These are phyloP conservation scores for Folsomia candida DNA, from an alignment of 2,888 invertebrate genomes.

Conservation along the genomic window DNA sequence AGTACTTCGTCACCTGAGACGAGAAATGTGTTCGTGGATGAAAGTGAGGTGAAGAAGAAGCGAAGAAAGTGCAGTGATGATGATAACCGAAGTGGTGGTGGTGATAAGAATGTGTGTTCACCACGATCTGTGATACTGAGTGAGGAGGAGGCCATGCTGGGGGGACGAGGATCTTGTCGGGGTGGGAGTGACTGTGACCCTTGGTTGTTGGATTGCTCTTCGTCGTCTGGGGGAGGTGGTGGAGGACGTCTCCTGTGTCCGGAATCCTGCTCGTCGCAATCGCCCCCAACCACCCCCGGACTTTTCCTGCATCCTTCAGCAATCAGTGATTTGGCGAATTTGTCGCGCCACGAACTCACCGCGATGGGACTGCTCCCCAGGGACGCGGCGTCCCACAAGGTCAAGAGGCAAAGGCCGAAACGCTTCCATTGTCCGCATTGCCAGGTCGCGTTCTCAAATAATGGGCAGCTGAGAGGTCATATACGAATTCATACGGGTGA, in stretches of 20 bases:
- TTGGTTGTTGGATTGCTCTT: neutral
- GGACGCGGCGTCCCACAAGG: constrained; percentile 39
- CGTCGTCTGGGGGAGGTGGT: neutral
- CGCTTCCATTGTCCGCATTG: constrained; percentile 66
- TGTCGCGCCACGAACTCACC: constrained; percentile 46
- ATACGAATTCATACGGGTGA: constrained; percentile 83
- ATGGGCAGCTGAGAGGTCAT: constrained; percentile 86
- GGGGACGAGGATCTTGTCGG: neutral
- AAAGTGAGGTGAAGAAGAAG: neutral
- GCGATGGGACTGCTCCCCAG: constrained; percentile 48
- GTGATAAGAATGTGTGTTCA: no score
- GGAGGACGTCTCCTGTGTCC: no score
- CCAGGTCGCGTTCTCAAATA: constrained; percentile 88
- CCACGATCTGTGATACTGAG: neutral
- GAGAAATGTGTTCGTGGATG: neutral
- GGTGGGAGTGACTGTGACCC: neutral
- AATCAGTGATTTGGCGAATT: constrained; percentile 47
- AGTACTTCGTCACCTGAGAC: neutral
- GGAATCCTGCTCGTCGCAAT: no score
- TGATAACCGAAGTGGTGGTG: neutral
- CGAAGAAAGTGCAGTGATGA: neutral
- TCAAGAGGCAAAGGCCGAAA: constrained; percentile 54
- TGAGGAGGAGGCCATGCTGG: neutral
- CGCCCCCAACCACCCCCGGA: neutral
- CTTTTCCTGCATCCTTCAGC: constrained; percentile 39